A percentile compares a stretch with the other conserved stretches of the same genome.
Evolutionary conservation across 2,797 vertebrate species (phyloP).

Genomic region (Gallinago solitaria): DNA sequence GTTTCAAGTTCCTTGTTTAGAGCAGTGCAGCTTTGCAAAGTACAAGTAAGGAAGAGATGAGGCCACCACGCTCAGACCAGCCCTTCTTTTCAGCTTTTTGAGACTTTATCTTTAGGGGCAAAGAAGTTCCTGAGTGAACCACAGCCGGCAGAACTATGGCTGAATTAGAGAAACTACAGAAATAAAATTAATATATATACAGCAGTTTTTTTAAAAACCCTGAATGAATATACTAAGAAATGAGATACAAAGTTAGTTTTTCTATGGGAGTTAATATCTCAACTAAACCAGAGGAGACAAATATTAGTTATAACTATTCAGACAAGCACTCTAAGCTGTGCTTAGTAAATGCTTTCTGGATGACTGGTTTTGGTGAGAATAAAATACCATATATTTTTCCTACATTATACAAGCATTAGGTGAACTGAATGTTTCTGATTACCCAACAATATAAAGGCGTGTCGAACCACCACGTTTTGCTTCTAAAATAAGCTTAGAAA

Average conservation of each 20-base stretch:
- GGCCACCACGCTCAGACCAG: rapidly evolving
- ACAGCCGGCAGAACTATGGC: not conserved
- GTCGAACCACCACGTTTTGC: not conserved
- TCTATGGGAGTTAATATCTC: not conserved
- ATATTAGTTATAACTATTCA: not conserved
- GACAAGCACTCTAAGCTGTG: not conserved
- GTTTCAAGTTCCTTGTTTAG: not conserved
- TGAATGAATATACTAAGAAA: not conserved
- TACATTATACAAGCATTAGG: not conserved
- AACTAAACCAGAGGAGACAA: not conserved
- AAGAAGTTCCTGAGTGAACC: not conserved
- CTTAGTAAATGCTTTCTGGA: not conserved
- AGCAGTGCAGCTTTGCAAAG: not conserved
- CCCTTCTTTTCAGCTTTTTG: not conserved
- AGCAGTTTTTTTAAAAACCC: not conserved
- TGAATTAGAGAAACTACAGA: not conserved
- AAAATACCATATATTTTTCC: not conserved
- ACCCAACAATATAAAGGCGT: not conserved
- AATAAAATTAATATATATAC: not conserved
- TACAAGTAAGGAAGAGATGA: not conserved
- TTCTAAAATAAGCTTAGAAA: not conserved
- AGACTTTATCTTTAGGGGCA: not conserved
- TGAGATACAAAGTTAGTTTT: not conserved
- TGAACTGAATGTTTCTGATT: not conserved
- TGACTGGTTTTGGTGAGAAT: not conserved